A percentile compares a stretch with the other conserved stretches of the same genome.
Evolutionary conservation across 2,797 vertebrate genomes (phyloP).

Genomic region (Halcyon chelicuti): DNA sequence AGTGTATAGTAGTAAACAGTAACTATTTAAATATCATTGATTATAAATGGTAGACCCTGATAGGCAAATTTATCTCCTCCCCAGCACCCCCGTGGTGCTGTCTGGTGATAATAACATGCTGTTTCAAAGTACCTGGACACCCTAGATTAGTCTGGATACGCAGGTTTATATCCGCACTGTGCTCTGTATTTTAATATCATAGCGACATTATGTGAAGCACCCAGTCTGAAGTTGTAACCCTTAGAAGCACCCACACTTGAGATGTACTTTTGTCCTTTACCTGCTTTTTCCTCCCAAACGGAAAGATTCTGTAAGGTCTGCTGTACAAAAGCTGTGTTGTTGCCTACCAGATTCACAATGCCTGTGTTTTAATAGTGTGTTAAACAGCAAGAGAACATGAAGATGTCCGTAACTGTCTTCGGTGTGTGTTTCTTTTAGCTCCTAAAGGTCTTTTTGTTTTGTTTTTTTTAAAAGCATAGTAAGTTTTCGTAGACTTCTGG

Average conservation of each 20-base stretch:
- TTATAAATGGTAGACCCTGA: not conserved
- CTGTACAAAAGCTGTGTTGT: not conserved
- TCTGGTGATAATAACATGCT: not conserved
- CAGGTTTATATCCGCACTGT: not conserved
- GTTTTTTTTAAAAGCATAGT: not conserved
- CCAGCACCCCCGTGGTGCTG: not conserved
- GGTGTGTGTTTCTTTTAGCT: not conserved
- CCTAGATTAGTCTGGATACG: not conserved
- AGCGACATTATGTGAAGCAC: not conserved
- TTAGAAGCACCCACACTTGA: accelerated
- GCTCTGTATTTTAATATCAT: not conserved
- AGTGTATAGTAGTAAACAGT: not conserved
- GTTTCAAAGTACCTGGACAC: not conserved
- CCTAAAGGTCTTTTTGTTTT: not conserved
- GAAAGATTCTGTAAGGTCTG: not conserved
- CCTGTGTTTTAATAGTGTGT: not conserved
- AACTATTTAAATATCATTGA: not conserved
- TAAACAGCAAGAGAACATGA: not conserved
- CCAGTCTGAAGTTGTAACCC: not conserved
- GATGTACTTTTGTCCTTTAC: not conserved
- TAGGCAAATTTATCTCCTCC: not conserved
- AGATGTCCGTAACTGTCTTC: not conserved
- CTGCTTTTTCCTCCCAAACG: accelerated
- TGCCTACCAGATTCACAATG: not conserved
- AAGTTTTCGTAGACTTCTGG: not conserved